These are phyloP conservation scores for Brachyrhaphis roseni DNA, from an alignment of 2,797 vertebrate genomes.

Conservation along the genomic window DNA sequence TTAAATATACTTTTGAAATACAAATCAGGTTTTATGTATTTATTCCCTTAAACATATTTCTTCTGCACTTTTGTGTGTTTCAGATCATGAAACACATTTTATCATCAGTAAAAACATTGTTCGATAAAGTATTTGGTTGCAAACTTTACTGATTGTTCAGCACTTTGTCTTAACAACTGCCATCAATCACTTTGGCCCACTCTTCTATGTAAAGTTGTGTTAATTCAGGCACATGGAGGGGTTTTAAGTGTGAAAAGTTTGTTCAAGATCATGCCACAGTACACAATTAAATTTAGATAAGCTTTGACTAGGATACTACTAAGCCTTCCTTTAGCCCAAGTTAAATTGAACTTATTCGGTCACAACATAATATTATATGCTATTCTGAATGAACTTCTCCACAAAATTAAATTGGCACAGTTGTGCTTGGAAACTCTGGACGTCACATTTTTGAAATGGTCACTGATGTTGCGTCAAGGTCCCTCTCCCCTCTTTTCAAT, in stretches of 20 bases:
- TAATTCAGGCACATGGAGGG: neutral
- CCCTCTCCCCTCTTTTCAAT: slow-evolving; percentile 26
- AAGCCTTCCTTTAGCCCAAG: neutral
- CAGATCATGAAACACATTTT: neutral
- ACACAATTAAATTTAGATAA: neutral
- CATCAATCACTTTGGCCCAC: neutral
- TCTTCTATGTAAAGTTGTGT: neutral
- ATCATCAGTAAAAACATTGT: neutral
- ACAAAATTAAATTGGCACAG: slow-evolving; percentile 11
- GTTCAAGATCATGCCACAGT: neutral
- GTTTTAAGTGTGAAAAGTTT: neutral
- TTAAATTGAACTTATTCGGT: neutral
- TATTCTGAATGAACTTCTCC: slow-evolving; percentile 23
- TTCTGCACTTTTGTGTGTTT: neutral
- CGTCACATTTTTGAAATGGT: slow-evolving; percentile 37
- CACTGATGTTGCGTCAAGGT: slow-evolving; percentile 55
- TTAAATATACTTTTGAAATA: neutral
- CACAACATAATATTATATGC: slow-evolving; percentile 1
- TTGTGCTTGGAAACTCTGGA: slow-evolving; percentile 17
- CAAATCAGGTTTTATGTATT: neutral
- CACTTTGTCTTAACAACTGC: neutral
- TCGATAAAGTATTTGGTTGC: neutral
- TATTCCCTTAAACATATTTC: neutral
- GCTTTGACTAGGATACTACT: neutral
- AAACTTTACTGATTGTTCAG: neutral